Evolutionary conservation across 2,888 invertebrate species (phyloP), one percentile per base, ranked within the genome.

Genomic region (Parthenolecanium corni): DNA sequence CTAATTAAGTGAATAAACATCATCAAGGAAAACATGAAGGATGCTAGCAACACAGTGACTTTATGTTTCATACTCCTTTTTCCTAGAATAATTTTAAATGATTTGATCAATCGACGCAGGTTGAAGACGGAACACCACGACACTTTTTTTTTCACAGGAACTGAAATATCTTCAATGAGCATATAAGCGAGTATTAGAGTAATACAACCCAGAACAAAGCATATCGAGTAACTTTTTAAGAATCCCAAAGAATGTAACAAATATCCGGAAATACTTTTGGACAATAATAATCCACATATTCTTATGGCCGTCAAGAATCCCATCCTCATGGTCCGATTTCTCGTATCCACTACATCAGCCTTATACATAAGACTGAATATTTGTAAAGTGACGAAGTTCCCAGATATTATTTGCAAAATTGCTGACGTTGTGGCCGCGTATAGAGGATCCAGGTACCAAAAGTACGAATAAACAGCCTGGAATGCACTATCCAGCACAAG

Each of bases 391-490:
- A 21, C 12, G 1, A 36, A 25, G 3, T 47, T 47, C 14, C 58
- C 58, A 14, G 12, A 9, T 1, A 49, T 12, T 1, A 24, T 11
- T 16, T 47, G 16, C 6, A 21, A 14, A n/a, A 16, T 20, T 0
- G 46, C 31, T 31, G 25, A 31, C 14, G 20, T 31, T 5, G 67
- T 57, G 6, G 68, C 24, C 1, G 67, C 69, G 2, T 67, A 66
- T 0, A 67, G 52, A 18, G 69, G 66, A 9, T 67, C 65, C 68
- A 68, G 68, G 4, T 47, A 62, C 65, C 67, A 67, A 51, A 65
- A 68, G 52, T 66, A 67, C 9, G 67, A 65, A 21, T 69, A 67
- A 3, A 69, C 20, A 3, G 67, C 25, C 25, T 65, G 57, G 2
- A 66, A 64, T 1, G 65, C 21, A 38, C 66, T 66, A 0, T 67